Conservation (phyloP, 2,888 invertebrate genomes). For the Plemyria rubiginata region DNA sequence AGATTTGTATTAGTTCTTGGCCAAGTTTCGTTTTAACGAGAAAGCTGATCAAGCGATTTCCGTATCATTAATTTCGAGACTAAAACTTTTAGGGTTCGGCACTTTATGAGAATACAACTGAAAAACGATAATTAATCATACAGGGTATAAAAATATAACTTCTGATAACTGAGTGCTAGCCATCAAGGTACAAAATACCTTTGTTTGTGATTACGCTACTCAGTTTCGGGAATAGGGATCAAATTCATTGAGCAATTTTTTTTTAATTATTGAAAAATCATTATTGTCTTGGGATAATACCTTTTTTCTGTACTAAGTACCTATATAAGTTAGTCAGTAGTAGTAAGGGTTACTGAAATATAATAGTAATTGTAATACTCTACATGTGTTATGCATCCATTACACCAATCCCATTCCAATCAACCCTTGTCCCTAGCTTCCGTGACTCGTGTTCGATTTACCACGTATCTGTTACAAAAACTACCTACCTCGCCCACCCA, state of each 20-base stretch:
- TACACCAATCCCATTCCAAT: conserved; percentile 58
- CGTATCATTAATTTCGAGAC: neutral
- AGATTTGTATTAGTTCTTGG: conserved; percentile 47
- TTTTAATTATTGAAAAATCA: too few relatives aligned
- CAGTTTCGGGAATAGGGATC: too few relatives aligned
- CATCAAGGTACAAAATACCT: too few relatives aligned
- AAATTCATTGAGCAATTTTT: too few relatives aligned
- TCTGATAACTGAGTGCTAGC: too few relatives aligned
- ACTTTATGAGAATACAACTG: too few relatives aligned
- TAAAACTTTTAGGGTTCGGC: too few relatives aligned
- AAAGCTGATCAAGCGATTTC: conserved; percentile 12
- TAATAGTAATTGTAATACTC: neutral
- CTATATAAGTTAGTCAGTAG: neutral
- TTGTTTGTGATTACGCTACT: too few relatives aligned
- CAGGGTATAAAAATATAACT: too few relatives aligned
- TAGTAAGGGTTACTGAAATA: neutral
- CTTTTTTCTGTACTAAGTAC: too few relatives aligned
- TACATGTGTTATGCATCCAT: conserved; percentile 66
- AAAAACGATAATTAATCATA: too few relatives aligned
- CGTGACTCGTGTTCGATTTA: conserved; percentile 64
- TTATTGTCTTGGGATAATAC: too few relatives aligned
- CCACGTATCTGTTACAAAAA: conserved; percentile 69
- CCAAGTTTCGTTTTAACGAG: conserved; percentile 22
- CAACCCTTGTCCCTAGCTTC: conserved; percentile 79
- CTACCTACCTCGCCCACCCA: conserved; percentile 72